These are phyloP conservation scores for Cecropterus lyciades DNA, from an alignment of 1,140 invertebrate species.

Conservation along the genomic window DNA sequence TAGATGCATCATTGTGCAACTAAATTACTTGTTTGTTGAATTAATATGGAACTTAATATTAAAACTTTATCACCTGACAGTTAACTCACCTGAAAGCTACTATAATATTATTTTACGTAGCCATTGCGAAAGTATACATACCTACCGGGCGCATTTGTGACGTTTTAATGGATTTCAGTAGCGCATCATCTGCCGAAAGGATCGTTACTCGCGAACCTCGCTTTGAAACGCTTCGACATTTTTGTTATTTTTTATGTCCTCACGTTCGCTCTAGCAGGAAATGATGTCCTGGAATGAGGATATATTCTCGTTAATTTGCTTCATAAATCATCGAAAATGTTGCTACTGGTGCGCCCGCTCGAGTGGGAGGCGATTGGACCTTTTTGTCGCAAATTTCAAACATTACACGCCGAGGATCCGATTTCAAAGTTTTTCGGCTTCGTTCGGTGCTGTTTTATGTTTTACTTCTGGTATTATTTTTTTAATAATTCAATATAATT, in stretches of 20 bases:
- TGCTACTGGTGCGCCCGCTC: constrained; percentile 58
- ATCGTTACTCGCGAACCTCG: constrained; percentile 28
- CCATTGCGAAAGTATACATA: too few relatives aligned
- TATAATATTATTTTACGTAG: too few relatives aligned
- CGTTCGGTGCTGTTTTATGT: constrained; percentile 45
- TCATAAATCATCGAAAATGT: constrained; percentile 83
- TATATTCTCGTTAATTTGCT: constrained; percentile 83
- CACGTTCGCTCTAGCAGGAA: constrained; percentile 78
- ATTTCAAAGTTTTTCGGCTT: constrained; percentile 59
- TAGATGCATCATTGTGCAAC: too few relatives aligned
- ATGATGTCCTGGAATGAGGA: constrained; percentile 81
- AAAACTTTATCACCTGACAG: too few relatives aligned
- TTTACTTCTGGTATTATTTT: constrained; percentile 33
- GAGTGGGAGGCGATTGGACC: constrained; percentile 54
- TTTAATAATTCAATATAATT: background rate
- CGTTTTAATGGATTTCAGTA: constrained; percentile 6
- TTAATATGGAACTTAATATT: too few relatives aligned
- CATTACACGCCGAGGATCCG: constrained; percentile 52
- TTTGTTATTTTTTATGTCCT: constrained; percentile 66
- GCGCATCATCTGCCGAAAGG: constrained; percentile 30
- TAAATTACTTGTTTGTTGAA: too few relatives aligned
- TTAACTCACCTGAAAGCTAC: too few relatives aligned
- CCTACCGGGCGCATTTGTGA: background rate
- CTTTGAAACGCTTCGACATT: constrained; percentile 49
- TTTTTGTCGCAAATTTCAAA: constrained; percentile 67